A percentile compares a stretch with the other conserved stretches of the same genome.
Conservation (phyloP, 2,113 vertebrate species). For the Empidonax alnorum region DNA sequence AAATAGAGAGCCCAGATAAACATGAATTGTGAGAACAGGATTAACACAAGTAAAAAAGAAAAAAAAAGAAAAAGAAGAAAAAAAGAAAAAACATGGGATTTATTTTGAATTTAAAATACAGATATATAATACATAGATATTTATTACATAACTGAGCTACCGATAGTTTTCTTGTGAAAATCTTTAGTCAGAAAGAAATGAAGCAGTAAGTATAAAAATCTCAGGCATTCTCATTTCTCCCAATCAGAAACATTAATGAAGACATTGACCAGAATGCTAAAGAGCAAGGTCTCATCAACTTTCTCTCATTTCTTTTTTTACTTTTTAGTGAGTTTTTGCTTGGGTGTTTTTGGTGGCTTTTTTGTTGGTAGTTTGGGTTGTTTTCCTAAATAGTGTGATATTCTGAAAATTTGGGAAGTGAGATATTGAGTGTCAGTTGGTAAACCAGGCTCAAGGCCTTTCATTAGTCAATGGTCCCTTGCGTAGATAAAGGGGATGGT, state of each 20-base stretch:
- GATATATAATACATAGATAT: background rate
- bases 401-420: background rate
- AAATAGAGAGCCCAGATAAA: background rate
- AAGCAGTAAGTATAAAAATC: background rate
- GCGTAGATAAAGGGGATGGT: background rate
- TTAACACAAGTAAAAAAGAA: background rate
- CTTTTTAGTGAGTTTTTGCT: background rate
- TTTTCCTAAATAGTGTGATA: background rate
- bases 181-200: background rate
- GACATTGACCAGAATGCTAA: background rate
- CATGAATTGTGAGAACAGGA: background rate
- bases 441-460: background rate
- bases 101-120: background rate
- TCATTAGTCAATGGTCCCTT: no score
- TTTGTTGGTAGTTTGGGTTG: background rate
- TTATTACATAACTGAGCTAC: background rate
- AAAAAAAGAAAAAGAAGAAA: background rate
- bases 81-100: background rate
- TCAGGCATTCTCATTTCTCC: background rate
- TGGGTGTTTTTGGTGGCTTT: background rate
- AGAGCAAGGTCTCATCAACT: background rate
- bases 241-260: fast-evolving
- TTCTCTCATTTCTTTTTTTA: background rate
- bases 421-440: no score
- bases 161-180: background rate